Base-by-base conservation (phyloP, 2,888 invertebrate species). In the Dicycla oo region DNA sequence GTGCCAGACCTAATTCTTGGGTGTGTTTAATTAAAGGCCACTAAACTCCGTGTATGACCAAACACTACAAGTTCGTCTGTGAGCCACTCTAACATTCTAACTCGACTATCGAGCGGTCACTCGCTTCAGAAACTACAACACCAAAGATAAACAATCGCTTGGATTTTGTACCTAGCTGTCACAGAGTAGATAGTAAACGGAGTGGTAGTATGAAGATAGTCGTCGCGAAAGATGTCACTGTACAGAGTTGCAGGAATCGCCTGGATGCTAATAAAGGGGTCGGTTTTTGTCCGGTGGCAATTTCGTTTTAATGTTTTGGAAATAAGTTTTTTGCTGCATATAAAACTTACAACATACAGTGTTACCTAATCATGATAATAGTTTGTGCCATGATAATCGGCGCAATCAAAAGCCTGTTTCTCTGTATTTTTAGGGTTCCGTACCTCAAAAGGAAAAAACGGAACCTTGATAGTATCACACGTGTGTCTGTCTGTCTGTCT, bases 111-210 rank as follows among this genome's bases (percentile, higher is more conserved):
- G 40, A 26, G 68, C 54, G 84, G 83, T 81, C 80, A 83, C 69
- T 83, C 64, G 80, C 63, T 80, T 58, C 54, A 63, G 56, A 60
- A 83, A 81, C 76, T 75, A 66, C 69, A 65, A 72, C 47, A 76
- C 63, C 63, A 68, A 80, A 83, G 81, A 75, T 69, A 83, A 83
- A 83, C 81, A 80, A 67, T 60, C 26, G 53, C 66, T 57, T 63
- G 71, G 70, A 80, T 78, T 70, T 80, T 62, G 73, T 45, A 71
- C 43, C 45, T n/a, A 67, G 47, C 26, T 18, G 61, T n/a, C 63
- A 60, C 30, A 11, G 78, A 78, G 40, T 49, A 0, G 8, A 13
- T n/a, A 54, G 18, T 0, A 38, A n/a, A 56, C 54, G 73, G 63
- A 78, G 62, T 26, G 13, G 38, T 38, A 38, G 8, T 38, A 38